Conservation (phyloP, 2,113 vertebrate genomes). For the Perca schrenkii region DNA sequence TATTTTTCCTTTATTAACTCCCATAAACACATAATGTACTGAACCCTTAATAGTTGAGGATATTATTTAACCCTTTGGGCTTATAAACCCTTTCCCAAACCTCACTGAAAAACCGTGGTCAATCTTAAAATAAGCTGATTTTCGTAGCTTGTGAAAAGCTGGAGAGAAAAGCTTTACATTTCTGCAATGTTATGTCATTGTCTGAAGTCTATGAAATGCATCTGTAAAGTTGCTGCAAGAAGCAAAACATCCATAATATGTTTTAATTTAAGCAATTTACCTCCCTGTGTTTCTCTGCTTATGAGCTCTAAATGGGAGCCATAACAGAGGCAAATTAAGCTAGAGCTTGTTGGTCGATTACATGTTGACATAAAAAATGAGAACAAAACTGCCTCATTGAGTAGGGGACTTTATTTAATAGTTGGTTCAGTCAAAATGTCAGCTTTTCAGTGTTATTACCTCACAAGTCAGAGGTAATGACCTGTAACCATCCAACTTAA, state of each 20-base stretch:
- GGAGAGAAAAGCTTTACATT: too few relatives aligned
- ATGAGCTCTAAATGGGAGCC: background rate
- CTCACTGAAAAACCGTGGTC: background rate
- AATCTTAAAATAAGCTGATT: background rate
- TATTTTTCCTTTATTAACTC: background rate
- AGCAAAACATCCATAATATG: background rate
- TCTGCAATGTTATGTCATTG: too few relatives aligned
- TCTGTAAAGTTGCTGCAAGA: background rate
- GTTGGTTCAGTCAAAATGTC: background rate
- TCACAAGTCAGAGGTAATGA: background rate
- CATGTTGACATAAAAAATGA: background rate
- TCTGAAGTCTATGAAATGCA: background rate
- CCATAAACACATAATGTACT: background rate
- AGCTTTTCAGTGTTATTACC: slow-evolving; percentile 8
- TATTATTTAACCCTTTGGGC: background rate
- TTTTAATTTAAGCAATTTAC: background rate
- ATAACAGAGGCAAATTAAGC: background rate
- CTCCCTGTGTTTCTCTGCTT: background rate
- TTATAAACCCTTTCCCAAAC: background rate
- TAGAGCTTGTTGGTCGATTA: background rate
- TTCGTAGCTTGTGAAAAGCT: background rate
- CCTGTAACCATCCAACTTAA: background rate
- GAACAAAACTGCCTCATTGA: background rate
- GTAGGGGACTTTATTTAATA: background rate
- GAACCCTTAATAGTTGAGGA: background rate